These are phyloP conservation scores for Gasterosteus nipponicus DNA, from an alignment of 2,113 vertebrate species.

Conservation along the genomic window DNA sequence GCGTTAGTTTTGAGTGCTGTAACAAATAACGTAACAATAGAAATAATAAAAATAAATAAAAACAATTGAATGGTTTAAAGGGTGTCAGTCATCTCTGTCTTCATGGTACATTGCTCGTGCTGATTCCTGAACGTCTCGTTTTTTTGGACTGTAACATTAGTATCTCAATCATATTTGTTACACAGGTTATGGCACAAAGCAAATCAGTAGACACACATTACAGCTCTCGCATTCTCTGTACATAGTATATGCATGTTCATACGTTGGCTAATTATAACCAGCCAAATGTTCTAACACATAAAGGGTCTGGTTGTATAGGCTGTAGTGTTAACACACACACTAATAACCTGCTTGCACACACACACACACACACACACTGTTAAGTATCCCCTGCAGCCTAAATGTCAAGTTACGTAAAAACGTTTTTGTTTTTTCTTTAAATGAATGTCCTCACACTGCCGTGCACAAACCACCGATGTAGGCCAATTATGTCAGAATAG, in stretches of 20 bases:
- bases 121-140: no score
- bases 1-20: no score
- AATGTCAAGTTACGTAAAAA: constrained; percentile 40
- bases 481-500: neutral
- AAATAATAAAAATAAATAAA: no score
- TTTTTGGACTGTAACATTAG: no score
- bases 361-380: constrained; percentile 2
- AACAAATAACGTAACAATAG: no score
- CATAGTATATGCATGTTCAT: neutral
- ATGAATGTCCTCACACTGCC: constrained; percentile 23
- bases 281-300: constrained; percentile 12
- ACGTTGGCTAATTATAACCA: constrained; percentile 1
- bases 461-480: neutral
- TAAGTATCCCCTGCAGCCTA: constrained; percentile 29
- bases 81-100: no score
- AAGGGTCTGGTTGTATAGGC: constrained; percentile 54
- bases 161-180: no score
- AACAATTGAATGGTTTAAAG: no score
- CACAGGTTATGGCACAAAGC: neutral
- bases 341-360: constrained; percentile 17
- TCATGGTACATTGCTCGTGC: no score
- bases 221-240: neutral
- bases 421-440: neutral
- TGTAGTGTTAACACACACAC: constrained; percentile 16
- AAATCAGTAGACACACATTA: neutral